These are phyloP conservation scores for Oegoconia quadripuncta DNA, from an alignment of 2,888 invertebrate genomes.

Conservation along the genomic window DNA sequence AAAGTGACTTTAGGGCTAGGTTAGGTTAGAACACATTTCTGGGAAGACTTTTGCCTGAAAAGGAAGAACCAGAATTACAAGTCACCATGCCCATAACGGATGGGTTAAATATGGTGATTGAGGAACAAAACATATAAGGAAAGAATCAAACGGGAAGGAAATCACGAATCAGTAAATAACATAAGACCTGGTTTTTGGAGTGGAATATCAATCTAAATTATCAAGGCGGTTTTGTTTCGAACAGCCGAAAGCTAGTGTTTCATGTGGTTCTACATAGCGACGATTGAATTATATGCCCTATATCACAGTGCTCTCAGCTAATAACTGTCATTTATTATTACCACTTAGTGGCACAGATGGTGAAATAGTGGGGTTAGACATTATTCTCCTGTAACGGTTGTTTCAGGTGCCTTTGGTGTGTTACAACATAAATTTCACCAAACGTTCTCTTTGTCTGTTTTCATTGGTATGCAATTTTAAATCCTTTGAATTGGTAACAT, in stretches of 20 bases:
- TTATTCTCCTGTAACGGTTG: not conserved
- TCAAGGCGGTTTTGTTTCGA: not conserved
- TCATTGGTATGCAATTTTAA: not conserved
- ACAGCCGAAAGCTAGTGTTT: not conserved
- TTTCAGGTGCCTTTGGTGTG: not conserved
- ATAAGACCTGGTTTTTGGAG: too few species aligned
- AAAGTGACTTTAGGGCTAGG: too few species aligned
- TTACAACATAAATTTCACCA: not conserved
- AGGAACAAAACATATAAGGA: too few species aligned
- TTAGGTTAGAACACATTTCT: too few species aligned
- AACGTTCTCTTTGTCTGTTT: not conserved
- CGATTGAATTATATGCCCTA: conserved; percentile 9
- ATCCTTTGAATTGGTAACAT: too few species aligned
- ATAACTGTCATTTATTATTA: conserved; percentile 14
- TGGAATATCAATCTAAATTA: not conserved
- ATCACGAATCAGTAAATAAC: too few species aligned
- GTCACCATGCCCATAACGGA: too few species aligned
- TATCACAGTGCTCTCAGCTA: conserved; percentile 8
- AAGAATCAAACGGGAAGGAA: too few species aligned
- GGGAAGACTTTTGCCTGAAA: too few species aligned
- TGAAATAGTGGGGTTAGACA: conserved; percentile 1
- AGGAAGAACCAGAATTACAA: too few species aligned
- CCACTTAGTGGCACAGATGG: conserved; percentile 8
- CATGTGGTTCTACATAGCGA: not conserved
- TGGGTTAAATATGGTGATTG: too few species aligned